Evolutionary conservation across 2,113 vertebrate species (phyloP).

Genomic region (Mobula birostris): DNA sequence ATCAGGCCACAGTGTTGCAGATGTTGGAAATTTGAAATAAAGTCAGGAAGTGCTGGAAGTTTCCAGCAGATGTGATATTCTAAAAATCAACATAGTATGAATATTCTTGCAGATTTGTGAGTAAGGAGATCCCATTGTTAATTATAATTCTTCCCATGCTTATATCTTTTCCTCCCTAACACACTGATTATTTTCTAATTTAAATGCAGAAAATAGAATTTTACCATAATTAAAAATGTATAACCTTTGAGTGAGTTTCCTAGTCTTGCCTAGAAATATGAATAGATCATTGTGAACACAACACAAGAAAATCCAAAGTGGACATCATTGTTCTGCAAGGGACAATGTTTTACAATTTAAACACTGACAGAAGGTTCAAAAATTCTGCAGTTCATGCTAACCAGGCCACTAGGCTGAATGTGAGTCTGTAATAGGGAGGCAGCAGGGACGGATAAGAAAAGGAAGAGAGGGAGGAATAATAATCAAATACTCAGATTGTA

Average conservation of each 20-base stretch:
- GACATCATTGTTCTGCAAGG: not conserved
- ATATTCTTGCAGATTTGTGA: not conserved
- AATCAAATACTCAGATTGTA: constrained; percentile 4
- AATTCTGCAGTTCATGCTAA: not conserved
- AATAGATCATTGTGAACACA: not conserved
- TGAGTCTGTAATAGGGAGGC: not conserved
- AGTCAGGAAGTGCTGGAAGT: no score
- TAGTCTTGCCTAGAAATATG: not conserved
- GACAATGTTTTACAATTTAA: not conserved
- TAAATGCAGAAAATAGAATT: not conserved
- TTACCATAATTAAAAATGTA: not conserved
- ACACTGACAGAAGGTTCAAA: not conserved
- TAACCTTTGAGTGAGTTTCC: not conserved
- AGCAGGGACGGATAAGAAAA: not conserved
- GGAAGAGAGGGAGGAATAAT: not conserved
- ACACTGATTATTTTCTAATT: not conserved
- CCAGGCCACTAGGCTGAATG: not conserved
- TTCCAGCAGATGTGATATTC: no score
- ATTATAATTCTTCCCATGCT: not conserved
- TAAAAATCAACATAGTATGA: not conserved
- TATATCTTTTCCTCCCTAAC: not conserved
- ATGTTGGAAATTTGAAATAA: no score
- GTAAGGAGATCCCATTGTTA: not conserved
- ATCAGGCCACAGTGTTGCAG: no score
- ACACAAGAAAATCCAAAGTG: not conserved